Base-by-base conservation (phyloP, 2,888 invertebrate genomes). In the Gastrophysa polygoni region DNA sequence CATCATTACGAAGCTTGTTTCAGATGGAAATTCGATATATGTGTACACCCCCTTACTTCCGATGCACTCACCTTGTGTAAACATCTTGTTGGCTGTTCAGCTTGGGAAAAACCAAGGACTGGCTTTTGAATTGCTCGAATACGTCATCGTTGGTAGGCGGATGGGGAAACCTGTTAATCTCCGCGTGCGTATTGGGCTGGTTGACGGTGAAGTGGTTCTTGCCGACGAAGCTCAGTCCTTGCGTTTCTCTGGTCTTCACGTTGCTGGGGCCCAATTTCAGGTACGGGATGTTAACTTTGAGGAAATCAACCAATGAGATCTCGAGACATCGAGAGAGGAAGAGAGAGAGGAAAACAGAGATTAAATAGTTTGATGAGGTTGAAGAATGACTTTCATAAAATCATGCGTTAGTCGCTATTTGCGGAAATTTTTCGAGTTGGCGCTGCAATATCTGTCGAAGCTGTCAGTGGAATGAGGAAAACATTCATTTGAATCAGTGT, bases 11-110 rank as follows among this genome's bases (percentile, higher is more conserved):
- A 24, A 24, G 24, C 7, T 7, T 5, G 7, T 5, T 24, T 7
- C 24, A 24, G 24, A 24, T 24, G 24, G 24, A 24, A 24, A n/a
- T n/a, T n/a, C n/a, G n/a, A n/a, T n/a, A n/a, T n/a, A n/a, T n/a
- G n/a, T n/a, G n/a, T n/a, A n/a, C n/a, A n/a, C n/a, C n/a, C n/a
- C n/a, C n/a, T n/a, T n/a, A n/a, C 7, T 5, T 24, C 24, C 24
- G 7, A 24, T 24, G 24, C 7, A 5, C 24, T 24, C 24, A 24
- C 38, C 38, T 81, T 69, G 76, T 85, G 57, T 75, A 82, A 11
- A 81, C 82, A 50, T 82, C 80, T 38, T 77, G 78, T 61, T 77
- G 76, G 16, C 68, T 68, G 52, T 54, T 54, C 54, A 43, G 24
- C 10, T 43, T 54, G 11, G 20, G 43, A 16, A 44, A 54, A 14